phyloP scores from a whole-genome alignment of 2,797 vertebrate species.

The Carduelis carduelis region DNA sequence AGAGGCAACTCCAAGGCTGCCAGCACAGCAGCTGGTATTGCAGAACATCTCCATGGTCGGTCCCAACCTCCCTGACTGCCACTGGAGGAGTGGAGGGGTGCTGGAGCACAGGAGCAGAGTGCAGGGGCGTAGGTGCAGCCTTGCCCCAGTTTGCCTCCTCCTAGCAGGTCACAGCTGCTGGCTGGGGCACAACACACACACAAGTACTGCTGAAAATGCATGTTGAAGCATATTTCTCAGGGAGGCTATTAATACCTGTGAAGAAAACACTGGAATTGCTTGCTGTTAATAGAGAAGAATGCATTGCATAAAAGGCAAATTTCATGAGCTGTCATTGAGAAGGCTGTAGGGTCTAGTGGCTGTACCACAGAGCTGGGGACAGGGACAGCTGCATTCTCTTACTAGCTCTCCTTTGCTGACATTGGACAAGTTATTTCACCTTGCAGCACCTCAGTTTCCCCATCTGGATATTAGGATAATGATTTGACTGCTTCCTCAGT shows the following conservation, averaged over 20 bases:
- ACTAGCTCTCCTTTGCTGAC: neutral
- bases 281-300: slow-evolving; percentile 42
- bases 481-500: neutral
- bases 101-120: neutral
- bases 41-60: neutral
- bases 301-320: neutral
- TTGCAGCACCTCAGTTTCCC: neutral
- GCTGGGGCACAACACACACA: neutral
- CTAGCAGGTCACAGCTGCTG: slow-evolving; percentile 40
- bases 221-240: slow-evolving; percentile 60
- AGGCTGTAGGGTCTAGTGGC: neutral
- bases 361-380: neutral
- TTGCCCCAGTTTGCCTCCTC: neutral
- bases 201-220: slow-evolving; percentile 10
- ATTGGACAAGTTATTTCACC: neutral
- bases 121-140: neutral
- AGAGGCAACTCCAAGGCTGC: slow-evolving; percentile 29
- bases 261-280: slow-evolving; percentile 57
- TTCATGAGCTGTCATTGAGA: neutral
- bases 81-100: neutral
- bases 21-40: slow-evolving; percentile 50
- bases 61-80: neutral
- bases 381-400: neutral
- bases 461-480: neutral
- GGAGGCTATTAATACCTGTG: slow-evolving; percentile 33